Evolutionary conservation across 2,113 vertebrate genomes (phyloP).

Genomic region (Piaya cayana): DNA sequence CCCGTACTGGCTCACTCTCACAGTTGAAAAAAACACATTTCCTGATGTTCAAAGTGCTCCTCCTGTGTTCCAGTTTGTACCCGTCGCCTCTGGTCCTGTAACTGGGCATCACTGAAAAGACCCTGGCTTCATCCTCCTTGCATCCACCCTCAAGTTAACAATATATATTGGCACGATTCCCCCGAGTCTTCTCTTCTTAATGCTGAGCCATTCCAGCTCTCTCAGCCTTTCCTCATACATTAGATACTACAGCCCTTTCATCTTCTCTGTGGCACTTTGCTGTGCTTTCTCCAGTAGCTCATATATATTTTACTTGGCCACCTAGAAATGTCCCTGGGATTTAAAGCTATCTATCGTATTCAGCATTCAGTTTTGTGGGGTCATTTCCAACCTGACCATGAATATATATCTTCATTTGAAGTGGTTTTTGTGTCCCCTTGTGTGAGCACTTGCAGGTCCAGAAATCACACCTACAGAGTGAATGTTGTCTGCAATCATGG

Average conservation of each 20-base stretch:
- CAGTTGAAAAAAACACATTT: too few species aligned
- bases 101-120: too few species aligned
- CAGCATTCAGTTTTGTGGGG: background rate
- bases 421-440: background rate
- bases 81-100: too few species aligned
- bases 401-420: accelerated
- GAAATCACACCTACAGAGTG: background rate
- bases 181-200: too few species aligned
- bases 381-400: background rate
- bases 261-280: background rate
- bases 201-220: background rate
- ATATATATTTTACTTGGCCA: background rate
- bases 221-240: background rate
- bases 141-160: too few species aligned
- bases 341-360: background rate
- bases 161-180: too few species aligned
- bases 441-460: background rate
- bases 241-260: background rate
- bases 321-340: background rate
- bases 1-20: too few species aligned
- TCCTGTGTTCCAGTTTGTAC: too few species aligned
- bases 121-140: too few species aligned
- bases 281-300: background rate
- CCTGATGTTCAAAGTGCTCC: too few species aligned
- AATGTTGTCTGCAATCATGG: accelerated